Evolutionary conservation across 2,888 invertebrate species (phyloP), one percentile per base, ranked within the genome.

Genomic region (Allygus modestus): DNA sequence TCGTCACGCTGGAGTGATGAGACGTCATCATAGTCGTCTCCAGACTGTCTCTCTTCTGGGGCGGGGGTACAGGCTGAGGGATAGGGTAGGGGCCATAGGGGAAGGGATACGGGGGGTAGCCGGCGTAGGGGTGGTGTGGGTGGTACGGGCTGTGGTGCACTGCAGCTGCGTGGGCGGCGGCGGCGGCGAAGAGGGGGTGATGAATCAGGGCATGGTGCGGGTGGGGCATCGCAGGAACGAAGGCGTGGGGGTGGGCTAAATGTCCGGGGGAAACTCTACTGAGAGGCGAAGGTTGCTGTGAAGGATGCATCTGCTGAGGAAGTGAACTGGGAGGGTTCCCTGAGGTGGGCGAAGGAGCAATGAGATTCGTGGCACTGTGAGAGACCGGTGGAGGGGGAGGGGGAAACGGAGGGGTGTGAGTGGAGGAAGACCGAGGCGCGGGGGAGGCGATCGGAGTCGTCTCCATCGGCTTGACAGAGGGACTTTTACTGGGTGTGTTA

Each of bases 301-400:
- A 93, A 7, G 96, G 94, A 90, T 95, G 96, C 92, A 96, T 94
- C 17, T 94, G 94, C 41, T 94, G 94, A 15, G 94, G 92, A 87
- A 94, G 93, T 0, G 94, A 93, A 4, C 94, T 91, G 0, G 94
- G 93, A 86, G 94, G 26, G 89, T 86, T 86, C 12, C 86, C 86
- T 73, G 86, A 85, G 26, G 87, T 87, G 2, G 87, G 87, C 9
- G 87, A 87, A 12, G 88, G 87, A 41, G 87, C 87, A 11, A 88
- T 87, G 43, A 88, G 85, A 65, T 86, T 87, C 92, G 90, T 0
- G 91, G 91, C 12, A 92, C 9, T 89, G 89, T 31, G 90, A 89
- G 82, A 88, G 88, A 84, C 89, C 88, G 82, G 88, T 89, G 83
- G 85, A 26, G 84, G 85, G 12, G 85, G 85, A 54, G 86, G 82